Evolutionary conservation across 2,113 vertebrate species (phyloP), one percentile per base, ranked within the genome.

Genomic region (Natator depressus): DNA sequence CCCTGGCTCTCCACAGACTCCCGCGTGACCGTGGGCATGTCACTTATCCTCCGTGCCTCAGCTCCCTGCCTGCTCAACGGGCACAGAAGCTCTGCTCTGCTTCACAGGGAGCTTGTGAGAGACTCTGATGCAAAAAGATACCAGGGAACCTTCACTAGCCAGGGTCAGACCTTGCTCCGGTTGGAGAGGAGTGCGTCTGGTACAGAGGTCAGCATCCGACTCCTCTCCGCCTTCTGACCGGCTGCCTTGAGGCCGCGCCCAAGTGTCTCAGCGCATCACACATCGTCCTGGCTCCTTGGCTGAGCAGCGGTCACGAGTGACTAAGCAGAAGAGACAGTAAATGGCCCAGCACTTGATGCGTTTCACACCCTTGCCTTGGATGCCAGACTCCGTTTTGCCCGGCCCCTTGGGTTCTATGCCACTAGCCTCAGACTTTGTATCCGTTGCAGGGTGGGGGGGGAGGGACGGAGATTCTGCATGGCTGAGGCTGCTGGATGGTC

Each of bases 291-390:
- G 82, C 78, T 47, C 42, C 89, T 62, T 1, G 16, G 62, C 84
- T n/a, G 17, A 82, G 85, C 57, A 59, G n/a, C 31, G 11, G 62
- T 29, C 84, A 46, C 38, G 19, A 54, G 84, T 49, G 46, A 82
- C 62, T 57, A 46, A 91, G 90, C 46, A 31, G 80, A 91, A 59
- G 42, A 82, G 90, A 87, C 90, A 91, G 84, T 80, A 82, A 91
- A 46, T 91, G 76, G 59, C 46, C 84, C 17, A 13, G 79, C 53
- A 8, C 46, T 82, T 42, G 62, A 82, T 13, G 7, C 27, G 35
- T 91, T 82, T 91, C 90, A 87, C 84, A 91, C 85, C 62, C 49
- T 54, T 42, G 35, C 84, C 11, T 82, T 20, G 12, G 9, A 50
- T 59, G 84, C 80, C 79, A 87, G 54, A 46, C 55, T 75, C 65